Base-by-base conservation (phyloP, 2,797 vertebrate species). In the Tachyglossus aculeatus region DNA sequence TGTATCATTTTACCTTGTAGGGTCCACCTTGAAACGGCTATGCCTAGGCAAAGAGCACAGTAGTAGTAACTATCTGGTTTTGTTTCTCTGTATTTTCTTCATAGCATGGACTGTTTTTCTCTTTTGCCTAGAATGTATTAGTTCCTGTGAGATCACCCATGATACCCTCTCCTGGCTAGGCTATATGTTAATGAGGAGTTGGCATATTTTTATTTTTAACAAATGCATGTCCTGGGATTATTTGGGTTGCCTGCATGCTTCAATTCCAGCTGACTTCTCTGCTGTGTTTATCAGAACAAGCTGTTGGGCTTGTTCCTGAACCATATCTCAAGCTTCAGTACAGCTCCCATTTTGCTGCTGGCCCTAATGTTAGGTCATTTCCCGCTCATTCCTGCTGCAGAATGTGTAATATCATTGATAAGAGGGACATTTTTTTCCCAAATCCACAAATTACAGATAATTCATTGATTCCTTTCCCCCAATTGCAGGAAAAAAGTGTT, bases 41-140 rank as follows among this genome's bases (percentile, higher is more conserved):
- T 99, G 98, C 93, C 96, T 99, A 74, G 97, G 98, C 84, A 99
- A 99, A 96, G 97, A 99, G 86, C 96, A 97, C 87, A 95, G 96
- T 92, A 96, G 91, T 95, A 96, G 98, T 99, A 97, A 90, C 93
- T 98, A 98, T 98, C 96, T 90, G 83, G 86, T 95, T 95, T 91
- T 95, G 91, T 92, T 94, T 93, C 90, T 67, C 52, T 82, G 86
- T 94, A 87, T 88, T 92, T 88, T 90, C 86, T 88, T 90, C 86
- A 94, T 93, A 82, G 93, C 95, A 92, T 96, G 95, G 90, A 87
- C 90, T 85, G 45, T 72, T 69, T 77, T 66, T 88, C 79, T 71
- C 47, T 65, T 72, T 81, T 85, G 80, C 85, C 87, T 90, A 82
- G 78, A 73, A 90, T 74, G 72, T 88, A 68, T 78, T 84, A 44